Evolutionary conservation across 2,888 invertebrate species (phyloP).

Genomic region (Polydrusus pterygomalis): DNA sequence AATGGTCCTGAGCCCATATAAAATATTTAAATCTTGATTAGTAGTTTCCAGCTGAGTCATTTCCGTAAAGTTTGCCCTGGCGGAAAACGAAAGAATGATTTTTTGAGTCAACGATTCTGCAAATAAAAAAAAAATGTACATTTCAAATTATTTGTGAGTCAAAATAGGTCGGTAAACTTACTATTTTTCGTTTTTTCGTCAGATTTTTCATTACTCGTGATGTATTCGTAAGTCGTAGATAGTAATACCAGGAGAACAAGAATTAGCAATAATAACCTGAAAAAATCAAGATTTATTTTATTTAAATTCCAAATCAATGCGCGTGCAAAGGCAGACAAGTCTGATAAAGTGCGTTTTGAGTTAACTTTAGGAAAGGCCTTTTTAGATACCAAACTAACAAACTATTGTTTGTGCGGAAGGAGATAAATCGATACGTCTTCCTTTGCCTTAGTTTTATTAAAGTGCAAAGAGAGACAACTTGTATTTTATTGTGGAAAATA

Average conservation of each 20-base stretch:
- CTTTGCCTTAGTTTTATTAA: too few species aligned
- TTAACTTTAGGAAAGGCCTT: too few species aligned
- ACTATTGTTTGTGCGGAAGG: too few species aligned
- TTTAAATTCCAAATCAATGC: too few species aligned
- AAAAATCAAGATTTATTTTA: conserved; percentile 18
- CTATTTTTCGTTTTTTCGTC: conserved; percentile 64
- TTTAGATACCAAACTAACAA: too few species aligned
- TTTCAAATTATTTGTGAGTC: too few species aligned
- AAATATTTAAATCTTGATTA: conserved; percentile 71
- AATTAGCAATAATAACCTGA: conserved; percentile 65
- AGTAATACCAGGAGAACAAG: conserved; percentile 65
- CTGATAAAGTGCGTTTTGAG: too few species aligned
- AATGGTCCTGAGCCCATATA: conserved; percentile 77
- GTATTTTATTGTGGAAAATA: too few species aligned
- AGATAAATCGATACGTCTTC: too few species aligned
- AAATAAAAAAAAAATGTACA: conserved; percentile 3
- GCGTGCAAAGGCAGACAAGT: too few species aligned
- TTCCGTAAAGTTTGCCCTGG: conserved; percentile 68
- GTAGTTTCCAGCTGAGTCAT: conserved; percentile 71
- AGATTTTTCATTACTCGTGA: conserved; percentile 50
- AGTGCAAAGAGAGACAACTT: too few species aligned
- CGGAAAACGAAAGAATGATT: conserved; percentile 66
- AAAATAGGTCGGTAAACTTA: conserved; percentile 56
- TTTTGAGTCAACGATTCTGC: conserved; percentile 44
- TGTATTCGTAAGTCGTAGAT: conserved; percentile 68